Evolutionary conservation across 2,888 invertebrate species (phyloP).

Genomic region (Aethes cnicana): DNA sequence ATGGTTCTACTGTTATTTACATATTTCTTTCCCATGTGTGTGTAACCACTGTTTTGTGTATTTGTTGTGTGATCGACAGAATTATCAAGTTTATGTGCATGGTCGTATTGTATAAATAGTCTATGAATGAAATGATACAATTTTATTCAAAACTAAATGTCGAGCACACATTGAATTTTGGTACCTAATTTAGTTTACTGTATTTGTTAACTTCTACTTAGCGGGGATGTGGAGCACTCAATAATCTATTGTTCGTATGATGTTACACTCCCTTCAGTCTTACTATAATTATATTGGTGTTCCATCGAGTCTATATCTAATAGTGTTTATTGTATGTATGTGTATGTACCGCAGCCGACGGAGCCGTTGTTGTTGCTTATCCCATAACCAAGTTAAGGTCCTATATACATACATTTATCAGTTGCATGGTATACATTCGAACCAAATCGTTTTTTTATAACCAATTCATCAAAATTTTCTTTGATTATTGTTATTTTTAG

Average conservation of each 20-base stretch:
- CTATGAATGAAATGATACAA: constrained; percentile 32
- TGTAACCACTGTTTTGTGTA: constrained; percentile 72
- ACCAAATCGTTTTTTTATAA: constrained; percentile 50
- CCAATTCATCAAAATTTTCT: constrained; percentile 60
- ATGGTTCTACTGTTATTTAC: constrained; percentile 73
- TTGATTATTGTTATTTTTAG: constrained; percentile 74
- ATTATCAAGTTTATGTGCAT: constrained; percentile 58
- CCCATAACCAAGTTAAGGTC: constrained; percentile 55
- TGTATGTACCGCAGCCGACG: constrained; percentile 36
- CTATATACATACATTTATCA: constrained; percentile 53
- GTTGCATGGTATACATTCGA: constrained; percentile 53
- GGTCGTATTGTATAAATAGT: constrained; percentile 42
- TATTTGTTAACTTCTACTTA: constrained; percentile 56
- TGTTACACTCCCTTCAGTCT: constrained; percentile 48
- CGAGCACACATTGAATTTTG: constrained; percentile 50
- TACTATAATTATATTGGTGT: constrained; percentile 55
- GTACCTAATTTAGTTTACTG: constrained; percentile 49
- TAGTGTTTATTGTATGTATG: constrained; percentile 50
- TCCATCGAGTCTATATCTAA: constrained; percentile 56
- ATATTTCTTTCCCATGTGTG: constrained; percentile 71
- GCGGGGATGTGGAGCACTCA: constrained; percentile 51
- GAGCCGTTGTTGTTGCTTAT: constrained; percentile 69
- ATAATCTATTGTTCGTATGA: constrained; percentile 54
- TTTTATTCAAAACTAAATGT: constrained; percentile 37
- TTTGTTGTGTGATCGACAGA: constrained; percentile 67